Evolutionary conservation across 2,113 vertebrate genomes (phyloP).

Genomic region (Cyrtonyx montezumae): DNA sequence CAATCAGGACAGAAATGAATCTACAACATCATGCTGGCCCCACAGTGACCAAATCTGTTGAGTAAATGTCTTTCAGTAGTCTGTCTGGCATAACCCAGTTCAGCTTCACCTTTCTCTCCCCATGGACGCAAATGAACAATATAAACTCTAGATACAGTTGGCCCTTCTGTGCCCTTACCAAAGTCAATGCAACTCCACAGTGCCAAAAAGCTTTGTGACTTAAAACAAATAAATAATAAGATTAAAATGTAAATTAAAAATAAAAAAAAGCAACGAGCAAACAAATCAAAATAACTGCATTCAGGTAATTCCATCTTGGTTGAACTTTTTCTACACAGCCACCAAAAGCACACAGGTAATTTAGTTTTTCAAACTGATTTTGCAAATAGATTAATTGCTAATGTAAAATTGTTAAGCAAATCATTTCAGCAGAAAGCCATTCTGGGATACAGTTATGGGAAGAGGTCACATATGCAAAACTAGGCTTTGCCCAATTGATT

Average conservation of each 20-base stretch:
- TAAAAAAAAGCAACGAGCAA: neutral
- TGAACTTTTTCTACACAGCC: neutral
- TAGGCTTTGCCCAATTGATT: conserved; percentile 77
- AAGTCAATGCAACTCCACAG: conserved; percentile 17
- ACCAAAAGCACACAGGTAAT: conserved; percentile 22
- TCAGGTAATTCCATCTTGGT: neutral
- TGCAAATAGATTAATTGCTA: conserved; percentile 59
- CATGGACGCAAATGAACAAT: neutral
- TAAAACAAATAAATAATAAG: conserved; percentile 34
- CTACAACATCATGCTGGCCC: neutral
- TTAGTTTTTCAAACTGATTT: conserved; percentile 58
- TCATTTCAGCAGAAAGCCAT: conserved; percentile 60
- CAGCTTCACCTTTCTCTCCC: neutral
- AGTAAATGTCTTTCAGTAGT: neutral
- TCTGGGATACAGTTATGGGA: conserved; percentile 34
- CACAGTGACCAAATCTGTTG: neutral
- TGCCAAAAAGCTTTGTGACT: neutral
- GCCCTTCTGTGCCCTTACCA: neutral
- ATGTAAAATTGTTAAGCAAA: conserved; percentile 60
- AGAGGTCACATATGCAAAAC: conserved; percentile 70
- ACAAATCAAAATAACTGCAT: neutral
- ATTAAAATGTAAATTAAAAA: neutral
- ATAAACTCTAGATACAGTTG: neutral
- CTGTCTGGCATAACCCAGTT: neutral
- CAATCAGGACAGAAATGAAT: neutral